Evolutionary conservation across 2,113 vertebrate genomes (phyloP).

Genomic region (Toxostoma redivivum): DNA sequence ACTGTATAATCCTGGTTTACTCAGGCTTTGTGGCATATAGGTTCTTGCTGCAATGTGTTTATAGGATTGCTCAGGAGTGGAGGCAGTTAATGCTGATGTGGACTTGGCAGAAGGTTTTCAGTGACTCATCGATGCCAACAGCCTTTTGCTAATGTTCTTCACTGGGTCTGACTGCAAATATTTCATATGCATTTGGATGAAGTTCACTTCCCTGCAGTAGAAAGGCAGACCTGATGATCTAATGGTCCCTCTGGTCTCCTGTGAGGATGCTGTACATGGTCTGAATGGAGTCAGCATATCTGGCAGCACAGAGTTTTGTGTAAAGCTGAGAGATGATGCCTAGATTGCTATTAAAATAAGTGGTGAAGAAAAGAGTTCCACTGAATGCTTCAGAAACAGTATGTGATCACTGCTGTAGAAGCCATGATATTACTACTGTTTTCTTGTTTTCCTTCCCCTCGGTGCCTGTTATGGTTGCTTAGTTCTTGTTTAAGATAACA

Average conservation of each 20-base stretch:
- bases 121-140: slow-evolving; percentile 22
- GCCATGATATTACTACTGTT: background rate
- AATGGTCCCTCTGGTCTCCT: slow-evolving; percentile 40
- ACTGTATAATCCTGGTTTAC: background rate
- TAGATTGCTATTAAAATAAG: slow-evolving; percentile 1
- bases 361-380: background rate
- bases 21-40: background rate
- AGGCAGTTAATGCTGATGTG: slow-evolving; percentile 45
- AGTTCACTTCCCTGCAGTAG: slow-evolving; percentile 16
- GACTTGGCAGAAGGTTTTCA: slow-evolving; percentile 29
- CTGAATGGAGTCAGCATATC: slow-evolving; percentile 24
- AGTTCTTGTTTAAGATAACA: background rate
- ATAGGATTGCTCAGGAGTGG: background rate
- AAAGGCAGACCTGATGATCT: slow-evolving; percentile 54
- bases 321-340: slow-evolving; percentile 5
- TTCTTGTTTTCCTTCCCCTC: background rate
- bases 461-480: background rate
- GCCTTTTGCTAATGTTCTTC: slow-evolving; percentile 38
- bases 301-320: slow-evolving; percentile 6
- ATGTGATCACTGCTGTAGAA: background rate
- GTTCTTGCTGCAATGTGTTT: background rate
- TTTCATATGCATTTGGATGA: slow-evolving; percentile 36
- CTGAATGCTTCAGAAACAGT: background rate
- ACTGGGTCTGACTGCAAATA: background rate
- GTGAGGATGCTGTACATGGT: slow-evolving; percentile 17